Base-by-base conservation (phyloP, 2,888 invertebrate genomes). In the Amiota communis region DNA sequence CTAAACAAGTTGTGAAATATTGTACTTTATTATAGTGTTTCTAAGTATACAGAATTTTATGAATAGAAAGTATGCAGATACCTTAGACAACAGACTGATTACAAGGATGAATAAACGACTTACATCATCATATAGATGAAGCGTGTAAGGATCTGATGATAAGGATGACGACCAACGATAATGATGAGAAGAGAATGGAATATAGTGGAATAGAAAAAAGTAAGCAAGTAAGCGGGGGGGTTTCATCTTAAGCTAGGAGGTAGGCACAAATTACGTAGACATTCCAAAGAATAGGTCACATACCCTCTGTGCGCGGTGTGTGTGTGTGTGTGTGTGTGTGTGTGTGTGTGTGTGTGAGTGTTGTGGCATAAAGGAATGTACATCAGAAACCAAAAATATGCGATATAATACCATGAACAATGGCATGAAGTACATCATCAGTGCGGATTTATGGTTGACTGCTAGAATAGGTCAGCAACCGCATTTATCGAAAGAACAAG, bases 361-460 rank as follows among this genome's bases (percentile, higher is more conserved):
- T 82, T 80, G 81, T 77, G 84, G 79, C 77, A 84, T 85, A 80
- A 86, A 77, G 83, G 83, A 86, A 86, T 83, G 86, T 83, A 84
- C 84, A 84, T 84, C 79, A 85, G 82, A 83, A 86, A 81, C 84
- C 81, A 81, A 86, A 84, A 85, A 86, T 86, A 85, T 85, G 85
- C 85, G 85, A 86, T 86, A 86, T 86, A 85, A 85, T 86, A 81
- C 81, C 79, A 79, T 81, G 85, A 83, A 85, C 85, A 85, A 85
- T 86, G 80, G 81, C 85, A 82, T 81, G 80, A 86, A 86, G 86
- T 85, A 81, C 86, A 86, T 86, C 86, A 86, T 86, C 86, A 86
- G 86, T 81, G 86, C 79, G 82, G 85, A 86, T 86, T 86, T 86
- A 86, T 86, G 86, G 86, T 85, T 86, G 86, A 86, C 82, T 86